These are phyloP conservation scores for Zaprionus capensis DNA, from an alignment of 1,140 invertebrate genomes.

Conservation along the genomic window DNA sequence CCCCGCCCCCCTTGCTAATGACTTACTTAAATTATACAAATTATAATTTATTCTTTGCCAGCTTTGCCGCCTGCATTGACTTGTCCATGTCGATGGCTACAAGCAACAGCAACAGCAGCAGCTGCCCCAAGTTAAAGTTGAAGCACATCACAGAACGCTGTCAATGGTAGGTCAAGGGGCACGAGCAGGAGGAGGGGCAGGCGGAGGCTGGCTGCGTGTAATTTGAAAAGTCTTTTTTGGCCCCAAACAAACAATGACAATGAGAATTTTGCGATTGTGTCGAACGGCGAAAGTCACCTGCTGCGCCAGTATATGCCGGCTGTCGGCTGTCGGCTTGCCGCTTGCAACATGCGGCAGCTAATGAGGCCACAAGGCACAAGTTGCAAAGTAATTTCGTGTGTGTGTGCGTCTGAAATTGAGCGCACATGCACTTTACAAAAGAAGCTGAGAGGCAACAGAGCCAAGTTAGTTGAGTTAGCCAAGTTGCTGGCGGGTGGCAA, in stretches of 20 bases:
- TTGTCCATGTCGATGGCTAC: background rate
- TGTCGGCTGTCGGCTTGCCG: background rate
- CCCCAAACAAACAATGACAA: conserved; percentile 10
- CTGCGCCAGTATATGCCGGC: conserved; percentile 7
- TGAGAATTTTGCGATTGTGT: conserved; percentile 7
- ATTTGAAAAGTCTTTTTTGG: too few relatives aligned
- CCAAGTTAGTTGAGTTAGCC: conserved; percentile 38
- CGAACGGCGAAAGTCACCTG: conserved; percentile 34
- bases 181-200: background rate
- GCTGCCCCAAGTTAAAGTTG: too few relatives aligned
- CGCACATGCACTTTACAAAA: conserved; percentile 26
- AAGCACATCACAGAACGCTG: background rate
- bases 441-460: conserved; percentile 20
- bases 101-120: too few relatives aligned
- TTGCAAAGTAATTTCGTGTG: conserved; percentile 66
- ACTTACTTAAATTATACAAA: conserved; percentile 65
- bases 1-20: conserved; percentile 38
- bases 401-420: conserved; percentile 39
- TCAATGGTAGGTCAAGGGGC: background rate
- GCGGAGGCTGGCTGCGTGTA: background rate
- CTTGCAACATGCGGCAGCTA: conserved; percentile 32
- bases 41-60: conserved; percentile 54
- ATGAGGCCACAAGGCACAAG: conserved; percentile 66
- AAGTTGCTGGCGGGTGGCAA: conserved; percentile 20
- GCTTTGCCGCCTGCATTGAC: background rate